These are phyloP conservation scores for Chesias legatella DNA, from an alignment of 2,888 invertebrate species.

Conservation along the genomic window DNA sequence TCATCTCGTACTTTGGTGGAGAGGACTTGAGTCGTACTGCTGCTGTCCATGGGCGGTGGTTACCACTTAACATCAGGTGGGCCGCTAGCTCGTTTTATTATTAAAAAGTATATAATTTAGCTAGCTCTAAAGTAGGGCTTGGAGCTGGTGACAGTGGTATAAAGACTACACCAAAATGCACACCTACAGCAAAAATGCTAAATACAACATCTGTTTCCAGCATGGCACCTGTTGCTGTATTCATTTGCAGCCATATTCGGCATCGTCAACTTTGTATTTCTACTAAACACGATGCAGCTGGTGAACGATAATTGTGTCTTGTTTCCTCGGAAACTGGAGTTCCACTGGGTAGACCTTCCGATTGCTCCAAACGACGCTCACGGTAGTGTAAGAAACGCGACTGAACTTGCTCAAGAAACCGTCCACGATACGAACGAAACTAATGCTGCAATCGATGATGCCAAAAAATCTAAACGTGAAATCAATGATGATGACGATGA, in stretches of 20 bases:
- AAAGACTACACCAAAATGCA: too few species aligned
- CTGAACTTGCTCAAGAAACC: constrained; percentile 40
- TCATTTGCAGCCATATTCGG: constrained; percentile 58
- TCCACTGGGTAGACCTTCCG: constrained; percentile 43
- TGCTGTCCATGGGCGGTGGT: too few species aligned
- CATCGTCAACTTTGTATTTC: constrained; percentile 60
- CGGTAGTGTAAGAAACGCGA: constrained; percentile 24
- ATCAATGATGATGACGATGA: constrained; percentile 18
- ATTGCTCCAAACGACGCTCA: constrained; percentile 35
- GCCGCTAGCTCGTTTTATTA: too few species aligned
- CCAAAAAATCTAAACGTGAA: constrained; percentile 39
- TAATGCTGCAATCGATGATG: constrained; percentile 18
- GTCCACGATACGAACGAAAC: constrained; percentile 15
- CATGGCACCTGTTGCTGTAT: constrained; percentile 62
- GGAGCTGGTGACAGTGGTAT: too few species aligned
- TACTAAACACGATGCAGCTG: constrained; percentile 58
- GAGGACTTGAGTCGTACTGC: too few species aligned
- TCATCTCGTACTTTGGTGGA: too few species aligned
- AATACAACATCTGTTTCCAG: too few species aligned
- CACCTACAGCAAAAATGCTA: too few species aligned
- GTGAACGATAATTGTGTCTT: constrained; percentile 59
- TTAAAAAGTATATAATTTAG: too few species aligned
- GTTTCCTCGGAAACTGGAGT: constrained; percentile 53
- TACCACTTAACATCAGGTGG: too few species aligned
- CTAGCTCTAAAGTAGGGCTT: too few species aligned